Conservation (phyloP, 2,888 invertebrate species). For the Campoplex capitator region DNA sequence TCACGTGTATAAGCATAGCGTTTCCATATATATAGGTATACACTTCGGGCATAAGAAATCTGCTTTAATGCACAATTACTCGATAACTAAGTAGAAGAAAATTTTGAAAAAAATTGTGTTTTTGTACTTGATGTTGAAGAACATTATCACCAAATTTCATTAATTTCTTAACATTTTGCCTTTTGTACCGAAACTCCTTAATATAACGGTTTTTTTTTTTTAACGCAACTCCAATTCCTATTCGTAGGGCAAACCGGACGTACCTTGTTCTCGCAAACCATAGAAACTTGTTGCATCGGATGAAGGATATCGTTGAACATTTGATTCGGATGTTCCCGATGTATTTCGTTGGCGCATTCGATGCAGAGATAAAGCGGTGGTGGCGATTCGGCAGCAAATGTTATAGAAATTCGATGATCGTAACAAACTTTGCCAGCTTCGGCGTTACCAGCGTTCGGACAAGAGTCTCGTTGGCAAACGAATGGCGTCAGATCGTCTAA, state of each 20-base stretch:
- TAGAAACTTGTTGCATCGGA: slow-evolving; percentile 97
- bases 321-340: slow-evolving; percentile 94
- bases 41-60: no score
- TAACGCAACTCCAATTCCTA: background rate
- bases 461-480: slow-evolving; percentile 96
- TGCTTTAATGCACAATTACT: no score
- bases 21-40: no score
- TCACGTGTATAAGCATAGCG: no score
- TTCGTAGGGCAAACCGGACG: background rate
- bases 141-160: no score
- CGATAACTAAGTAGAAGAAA: no score
- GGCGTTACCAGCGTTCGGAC: slow-evolving; percentile 94
- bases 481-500: slow-evolving; percentile 91
- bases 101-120: no score
- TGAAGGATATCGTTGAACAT: slow-evolving; percentile 94
- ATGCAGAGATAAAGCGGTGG: slow-evolving; percentile 98
- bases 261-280: slow-evolving; percentile 98
- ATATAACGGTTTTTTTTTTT: background rate
- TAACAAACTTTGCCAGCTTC: slow-evolving; percentile 97
- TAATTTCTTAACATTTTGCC: no score
- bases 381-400: slow-evolving; percentile 93
- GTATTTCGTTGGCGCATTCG: slow-evolving; percentile 97
- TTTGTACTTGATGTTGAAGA: no score
- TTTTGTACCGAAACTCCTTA: no score
- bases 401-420: slow-evolving; percentile 96